These are phyloP conservation scores for Neelides sp. DNA, from an alignment of 1,140 invertebrate species.

Conservation along the genomic window DNA sequence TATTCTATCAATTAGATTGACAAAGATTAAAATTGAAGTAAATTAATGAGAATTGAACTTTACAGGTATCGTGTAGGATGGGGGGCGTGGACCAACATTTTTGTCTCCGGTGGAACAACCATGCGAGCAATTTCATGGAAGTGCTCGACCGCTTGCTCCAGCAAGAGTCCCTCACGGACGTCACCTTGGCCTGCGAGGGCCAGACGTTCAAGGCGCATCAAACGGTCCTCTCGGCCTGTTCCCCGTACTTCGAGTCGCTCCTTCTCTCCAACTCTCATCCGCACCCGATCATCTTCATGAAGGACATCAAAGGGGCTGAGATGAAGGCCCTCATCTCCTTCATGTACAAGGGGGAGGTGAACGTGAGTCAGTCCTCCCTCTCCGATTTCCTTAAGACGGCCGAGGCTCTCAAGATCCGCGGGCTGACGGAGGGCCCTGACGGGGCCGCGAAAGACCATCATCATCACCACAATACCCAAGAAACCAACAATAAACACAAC, in stretches of 20 bases:
- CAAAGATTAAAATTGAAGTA: background rate
- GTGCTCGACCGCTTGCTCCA: constrained; percentile 71
- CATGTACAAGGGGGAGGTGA: constrained; percentile 84
- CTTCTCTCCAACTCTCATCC: constrained; percentile 80
- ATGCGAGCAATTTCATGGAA: constrained; percentile 59
- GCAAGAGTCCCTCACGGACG: constrained; percentile 75
- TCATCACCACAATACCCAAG: background rate
- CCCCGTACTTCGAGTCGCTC: constrained; percentile 86
- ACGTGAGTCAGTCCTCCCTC: constrained; percentile 71
- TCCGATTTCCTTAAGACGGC: constrained; percentile 80
- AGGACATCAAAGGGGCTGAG: constrained; percentile 73
- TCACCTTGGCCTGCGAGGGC: constrained; percentile 82
- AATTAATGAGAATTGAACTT: constrained; percentile 11
- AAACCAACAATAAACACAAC: constrained; percentile 6
- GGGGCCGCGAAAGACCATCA: constrained; percentile 1
- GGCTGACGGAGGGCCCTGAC: constrained; percentile 53
- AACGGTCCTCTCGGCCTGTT: constrained; percentile 83
- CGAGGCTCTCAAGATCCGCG: constrained; percentile 76
- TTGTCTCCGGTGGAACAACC: constrained; percentile 88
- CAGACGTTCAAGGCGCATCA: constrained; percentile 84
- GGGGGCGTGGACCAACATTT: constrained; percentile 70
- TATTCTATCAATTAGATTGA: background rate
- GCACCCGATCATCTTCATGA: constrained; percentile 81
- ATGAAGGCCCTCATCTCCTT: constrained; percentile 76
- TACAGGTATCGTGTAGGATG: constrained; percentile 8